Conservation (phyloP, 92 coral and sea anemone species). For the Pocillopora grandis region DNA sequence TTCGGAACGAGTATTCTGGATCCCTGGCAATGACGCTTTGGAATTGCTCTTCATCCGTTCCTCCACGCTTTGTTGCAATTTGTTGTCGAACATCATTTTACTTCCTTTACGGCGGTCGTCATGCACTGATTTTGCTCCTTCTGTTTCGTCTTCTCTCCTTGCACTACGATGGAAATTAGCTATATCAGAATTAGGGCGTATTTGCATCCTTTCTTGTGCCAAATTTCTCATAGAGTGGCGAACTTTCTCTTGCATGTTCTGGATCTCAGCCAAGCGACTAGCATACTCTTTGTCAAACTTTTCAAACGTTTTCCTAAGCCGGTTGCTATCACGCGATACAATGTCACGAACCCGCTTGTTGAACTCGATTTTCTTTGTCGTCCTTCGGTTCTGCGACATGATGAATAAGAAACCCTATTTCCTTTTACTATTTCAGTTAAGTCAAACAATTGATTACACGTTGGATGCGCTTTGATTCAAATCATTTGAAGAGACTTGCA, state of each 20-base stretch:
- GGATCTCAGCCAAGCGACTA: constrained; percentile 75
- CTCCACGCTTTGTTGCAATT: background rate
- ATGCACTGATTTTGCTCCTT: background rate
- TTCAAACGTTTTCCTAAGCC: constrained; percentile 57
- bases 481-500: background rate
- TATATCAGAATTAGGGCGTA: background rate
- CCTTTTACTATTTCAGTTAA: background rate
- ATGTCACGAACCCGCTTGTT: constrained; percentile 80
- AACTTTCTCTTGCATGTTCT: constrained; percentile 80
- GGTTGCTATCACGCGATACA: constrained; percentile 68
- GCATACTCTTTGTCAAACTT: constrained; percentile 76
- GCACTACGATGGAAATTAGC: background rate
- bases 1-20: background rate
- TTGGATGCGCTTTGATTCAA: background rate
- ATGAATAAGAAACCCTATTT: background rate
- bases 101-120: background rate
- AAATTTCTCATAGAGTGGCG: constrained; percentile 78
- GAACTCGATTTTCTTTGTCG: constrained; percentile 48
- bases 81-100: background rate
- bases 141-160: constrained; percentile 10
- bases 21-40: constrained; percentile 14
- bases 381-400: constrained; percentile 60
- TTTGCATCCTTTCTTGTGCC: constrained; percentile 58
- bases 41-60: constrained; percentile 1
- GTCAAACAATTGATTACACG: background rate